Evolutionary conservation across 2,888 invertebrate species (phyloP), one percentile per base, ranked within the genome.

Genomic region (Electrophaes corylata): DNA sequence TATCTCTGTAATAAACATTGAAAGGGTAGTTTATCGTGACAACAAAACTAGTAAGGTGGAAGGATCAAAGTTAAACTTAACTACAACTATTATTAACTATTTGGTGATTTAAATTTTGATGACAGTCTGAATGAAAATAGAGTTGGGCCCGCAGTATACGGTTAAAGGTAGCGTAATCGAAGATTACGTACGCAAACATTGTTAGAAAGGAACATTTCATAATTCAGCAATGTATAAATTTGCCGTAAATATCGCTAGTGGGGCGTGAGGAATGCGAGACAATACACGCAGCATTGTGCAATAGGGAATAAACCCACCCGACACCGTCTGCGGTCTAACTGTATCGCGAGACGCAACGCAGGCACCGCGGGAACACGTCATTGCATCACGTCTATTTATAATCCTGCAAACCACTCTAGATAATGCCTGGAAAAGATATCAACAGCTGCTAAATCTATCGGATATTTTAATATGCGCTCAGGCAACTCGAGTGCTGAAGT

Each of bases 301-400:
- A 79, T 62, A 68, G 74, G 75, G 81, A 79, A 78, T 80, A 69
- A 81, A 81, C 55, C 23, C 45, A 50, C 71, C 70, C 69, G 70
- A 76, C 73, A 76, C 76, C 70, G 67, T 58, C 73, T 81, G 80
- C 73, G 81, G 84, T 81, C 72, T 75, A 77, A 78, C 76, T 71
- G 79, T 70, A 58, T 48, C 59, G 64, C 57, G 65, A 72, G 58
- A 52, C 48, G 52, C 20, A 49, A 52, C 48, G 52, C 20, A 49
- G 31, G 49, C 40, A 49, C 31, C 40, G 40, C 51, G 43, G 58
- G 64, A 54, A 50, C 57, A 31, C 50, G 60, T 45, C 62, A 58
- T 75, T 75, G 69, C 73, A 73, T 74, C 72, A 76, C 62, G 62
- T 51, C 63, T 71, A 70, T 76, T 69, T 65, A 70, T 70, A 73